A percentile compares a stretch with the other conserved stretches of the same genome.
Evolutionary conservation across 2,113 vertebrate genomes (phyloP).

Genomic region (Cavia porcellus): DNA sequence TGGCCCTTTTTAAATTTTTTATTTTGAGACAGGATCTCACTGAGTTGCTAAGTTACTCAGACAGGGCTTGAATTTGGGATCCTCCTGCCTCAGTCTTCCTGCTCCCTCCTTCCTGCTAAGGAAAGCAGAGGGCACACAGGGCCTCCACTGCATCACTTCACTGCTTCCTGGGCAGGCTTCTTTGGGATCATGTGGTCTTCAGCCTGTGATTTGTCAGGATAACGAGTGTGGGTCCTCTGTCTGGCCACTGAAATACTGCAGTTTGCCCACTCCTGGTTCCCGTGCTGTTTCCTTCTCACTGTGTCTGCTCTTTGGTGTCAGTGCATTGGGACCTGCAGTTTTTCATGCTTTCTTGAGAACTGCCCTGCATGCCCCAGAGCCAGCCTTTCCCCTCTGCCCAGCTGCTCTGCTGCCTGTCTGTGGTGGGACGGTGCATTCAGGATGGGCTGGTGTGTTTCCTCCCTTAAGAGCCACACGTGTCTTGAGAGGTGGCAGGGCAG

Average conservation of each 20-base stretch:
- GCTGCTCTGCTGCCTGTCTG: neutral
- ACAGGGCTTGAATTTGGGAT: too few species aligned
- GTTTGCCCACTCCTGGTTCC: neutral
- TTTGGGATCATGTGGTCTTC: neutral
- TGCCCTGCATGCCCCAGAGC: neutral
- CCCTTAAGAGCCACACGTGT: neutral
- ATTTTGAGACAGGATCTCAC: neutral
- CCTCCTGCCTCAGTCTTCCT: too few species aligned
- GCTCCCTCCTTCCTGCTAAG: too few species aligned
- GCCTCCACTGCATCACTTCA: too few species aligned
- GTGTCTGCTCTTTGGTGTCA: neutral
- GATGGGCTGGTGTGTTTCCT: accelerated
- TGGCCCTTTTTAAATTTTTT: neutral
- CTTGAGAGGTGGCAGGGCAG: neutral
- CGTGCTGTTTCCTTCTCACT: neutral
- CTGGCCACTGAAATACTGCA: neutral
- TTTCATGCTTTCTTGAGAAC: neutral
- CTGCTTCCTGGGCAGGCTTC: neutral
- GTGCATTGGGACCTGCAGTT: neutral
- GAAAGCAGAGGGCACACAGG: too few species aligned
- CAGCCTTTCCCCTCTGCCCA: neutral
- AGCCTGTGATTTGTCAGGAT: neutral
- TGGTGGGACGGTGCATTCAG: neutral
- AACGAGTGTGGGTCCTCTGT: neutral
- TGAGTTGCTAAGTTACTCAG: too few species aligned